Evolutionary conservation across 2,797 vertebrate genomes (phyloP).

Genomic region (Bryconaethiops microstoma): DNA sequence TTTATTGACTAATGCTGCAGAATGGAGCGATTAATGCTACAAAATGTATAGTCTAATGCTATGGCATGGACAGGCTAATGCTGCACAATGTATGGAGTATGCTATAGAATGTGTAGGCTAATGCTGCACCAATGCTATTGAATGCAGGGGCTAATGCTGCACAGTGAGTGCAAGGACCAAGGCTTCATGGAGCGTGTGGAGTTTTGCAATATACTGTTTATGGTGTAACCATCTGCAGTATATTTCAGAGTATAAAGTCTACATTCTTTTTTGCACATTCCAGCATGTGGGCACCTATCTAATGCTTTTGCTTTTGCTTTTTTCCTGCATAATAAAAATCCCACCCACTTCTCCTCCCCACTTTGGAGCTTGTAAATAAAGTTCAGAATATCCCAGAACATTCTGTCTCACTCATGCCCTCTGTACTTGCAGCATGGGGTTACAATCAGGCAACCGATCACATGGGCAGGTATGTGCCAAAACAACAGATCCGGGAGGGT

Average conservation of each 20-base stretch:
- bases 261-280: neutral
- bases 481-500: conserved; percentile 51
- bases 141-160: neutral
- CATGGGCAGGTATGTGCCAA: conserved; percentile 52
- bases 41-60: neutral
- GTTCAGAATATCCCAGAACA: conserved; percentile 62
- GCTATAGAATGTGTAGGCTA: neutral
- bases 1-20: neutral
- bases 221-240: no score
- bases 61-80: neutral
- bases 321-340: neutral
- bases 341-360: neutral
- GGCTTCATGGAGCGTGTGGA: neutral
- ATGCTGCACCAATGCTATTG: neutral
- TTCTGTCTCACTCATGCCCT: conserved; percentile 53
- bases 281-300: neutral
- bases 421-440: conserved; percentile 26
- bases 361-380: conserved; percentile 57
- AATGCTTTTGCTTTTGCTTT: conserved; percentile 14
- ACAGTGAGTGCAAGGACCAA: neutral
- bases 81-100: neutral
- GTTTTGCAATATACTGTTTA: neutral
- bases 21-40: neutral
- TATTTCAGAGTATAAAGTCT: neutral
- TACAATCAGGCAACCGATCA: conserved; percentile 48